A percentile compares a stretch with the other conserved stretches of the same genome.
Evolutionary conservation across 37 sponge, comb jelly and placozoan species (phyloP).

Genomic region (Chondrilla cf. caribensis): DNA sequence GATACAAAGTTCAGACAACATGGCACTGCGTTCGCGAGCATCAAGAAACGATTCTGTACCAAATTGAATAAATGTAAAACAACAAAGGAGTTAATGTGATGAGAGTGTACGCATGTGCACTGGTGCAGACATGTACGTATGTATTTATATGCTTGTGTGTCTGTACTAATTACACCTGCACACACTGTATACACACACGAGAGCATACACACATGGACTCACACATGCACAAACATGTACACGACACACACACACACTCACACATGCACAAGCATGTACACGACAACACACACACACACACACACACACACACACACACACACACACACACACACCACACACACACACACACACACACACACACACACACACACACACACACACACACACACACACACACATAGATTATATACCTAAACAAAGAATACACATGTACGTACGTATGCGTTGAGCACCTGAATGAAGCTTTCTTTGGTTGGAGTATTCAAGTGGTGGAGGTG

Average conservation of each 20-base stretch:
- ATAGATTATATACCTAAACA: neutral
- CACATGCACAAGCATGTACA: neutral
- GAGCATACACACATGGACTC: neutral
- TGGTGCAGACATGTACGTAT: neutral
- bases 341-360: constrained; percentile 21
- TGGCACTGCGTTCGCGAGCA: neutral
- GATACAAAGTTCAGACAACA: constrained; percentile 67
- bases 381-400: constrained; percentile 10
- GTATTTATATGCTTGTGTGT: neutral
- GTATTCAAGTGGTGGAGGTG: neutral
- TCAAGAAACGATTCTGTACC: neutral
- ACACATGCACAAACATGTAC: neutral
- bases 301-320: constrained; percentile 10
- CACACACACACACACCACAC: constrained; percentile 14
- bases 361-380: constrained; percentile 8
- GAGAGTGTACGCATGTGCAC: neutral
- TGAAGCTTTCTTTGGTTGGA: neutral
- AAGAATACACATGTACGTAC: neutral
- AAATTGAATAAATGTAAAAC: neutral
- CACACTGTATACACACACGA: no score
- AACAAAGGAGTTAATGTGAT: neutral
- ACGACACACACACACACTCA: constrained; percentile 1
- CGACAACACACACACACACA: constrained; percentile 17
- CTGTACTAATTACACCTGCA: neutral
- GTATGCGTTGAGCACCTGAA: neutral